Evolutionary conservation across 2,888 invertebrate genomes (phyloP), one percentile per base, ranked within the genome.

Genomic region (Scaptomyza flava): DNA sequence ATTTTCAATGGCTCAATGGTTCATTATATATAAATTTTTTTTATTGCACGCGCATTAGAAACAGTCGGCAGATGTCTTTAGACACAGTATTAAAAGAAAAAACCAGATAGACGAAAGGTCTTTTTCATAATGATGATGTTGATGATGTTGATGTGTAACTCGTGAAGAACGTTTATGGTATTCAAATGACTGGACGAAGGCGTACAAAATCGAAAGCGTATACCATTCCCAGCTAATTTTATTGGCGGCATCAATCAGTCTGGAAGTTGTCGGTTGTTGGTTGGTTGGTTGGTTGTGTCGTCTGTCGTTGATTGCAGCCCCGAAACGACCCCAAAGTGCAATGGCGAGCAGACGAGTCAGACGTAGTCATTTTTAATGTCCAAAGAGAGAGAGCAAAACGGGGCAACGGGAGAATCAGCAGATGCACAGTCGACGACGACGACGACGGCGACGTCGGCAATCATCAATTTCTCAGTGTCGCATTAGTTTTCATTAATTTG

Each of bases 401-500:
- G 38, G 34, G 63, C 3, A 30, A 2, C 5, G 17, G 42, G 30
- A 36, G 20, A 38, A 43, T 23, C 48, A 61, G 48, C 72, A 72
- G 67, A 53, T 72, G 72, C 72, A 72, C 61, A 72, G 60, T 70
- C 68, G 42, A 45, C 48, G 31, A 6, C 68, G 23, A 23, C 23
- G 23, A 4, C 43, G 69, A 54, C 81, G 68, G 62, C 76, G 68
- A 59, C 73, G 27, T 27, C 27, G 84, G 86, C 83, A 83, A 83
- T 84, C 88, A 84, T 88, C 88, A 88, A 84, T 84, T 84, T 82
- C 82, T 88, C 83, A 88, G 84, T 87, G 89, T 88, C 89, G 84
- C 84, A 84, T 88, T 88, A 88, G 84, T 88, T 88, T 85, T 87
- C 84, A 88, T 88, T 85, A 86, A 85, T 85, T 88, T 86, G 89